Conservation (phyloP, 2,113 vertebrate species). For the Raja brachyura region DNA sequence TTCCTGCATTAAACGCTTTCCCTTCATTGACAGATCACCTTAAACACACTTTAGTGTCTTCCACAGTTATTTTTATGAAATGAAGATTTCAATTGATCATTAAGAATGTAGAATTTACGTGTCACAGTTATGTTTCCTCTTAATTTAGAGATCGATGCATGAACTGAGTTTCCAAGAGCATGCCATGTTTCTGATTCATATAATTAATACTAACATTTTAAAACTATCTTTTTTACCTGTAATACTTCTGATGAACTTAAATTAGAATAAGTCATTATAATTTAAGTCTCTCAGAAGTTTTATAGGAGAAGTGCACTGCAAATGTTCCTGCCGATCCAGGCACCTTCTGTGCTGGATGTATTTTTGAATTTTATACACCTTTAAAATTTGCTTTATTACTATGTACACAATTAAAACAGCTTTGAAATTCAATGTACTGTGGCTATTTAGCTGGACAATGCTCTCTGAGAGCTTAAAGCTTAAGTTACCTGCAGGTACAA, state of each 20-base stretch:
- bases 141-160: neutral
- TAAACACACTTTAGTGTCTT: neutral
- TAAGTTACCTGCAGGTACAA: neutral
- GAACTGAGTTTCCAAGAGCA: neutral
- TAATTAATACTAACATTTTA: conserved; percentile 23
- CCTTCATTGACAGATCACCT: too few species aligned
- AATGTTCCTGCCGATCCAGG: neutral
- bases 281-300: neutral
- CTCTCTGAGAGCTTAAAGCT: neutral
- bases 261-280: too few species aligned
- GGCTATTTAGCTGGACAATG: neutral
- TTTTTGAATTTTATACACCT: neutral
- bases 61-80: conserved; percentile 16
- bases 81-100: neutral
- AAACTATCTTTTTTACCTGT: neutral
- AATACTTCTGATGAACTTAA: too few species aligned
- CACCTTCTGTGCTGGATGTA: neutral
- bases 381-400: neutral
- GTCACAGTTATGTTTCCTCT: neutral
- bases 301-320: neutral
- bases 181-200: neutral
- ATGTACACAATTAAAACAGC: neutral
- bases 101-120: conserved; percentile 3
- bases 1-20: too few species aligned
- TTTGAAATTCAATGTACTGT: neutral